Evolutionary conservation across 2,113 vertebrate species (phyloP).

Genomic region (Gymnobelideus leadbeateri): DNA sequence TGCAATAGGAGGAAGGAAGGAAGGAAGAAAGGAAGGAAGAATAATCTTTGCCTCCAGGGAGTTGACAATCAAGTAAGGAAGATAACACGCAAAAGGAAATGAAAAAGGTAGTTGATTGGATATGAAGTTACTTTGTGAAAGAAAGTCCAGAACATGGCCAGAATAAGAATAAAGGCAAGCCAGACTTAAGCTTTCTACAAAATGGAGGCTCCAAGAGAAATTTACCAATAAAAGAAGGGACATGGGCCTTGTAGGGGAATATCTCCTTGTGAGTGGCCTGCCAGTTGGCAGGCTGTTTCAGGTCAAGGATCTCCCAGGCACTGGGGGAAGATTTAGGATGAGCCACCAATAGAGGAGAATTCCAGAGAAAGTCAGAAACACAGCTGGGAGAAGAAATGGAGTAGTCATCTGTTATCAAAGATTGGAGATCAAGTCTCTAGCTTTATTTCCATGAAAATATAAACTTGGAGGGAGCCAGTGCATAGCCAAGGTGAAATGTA

Average conservation of each 20-base stretch:
- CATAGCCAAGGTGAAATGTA: background rate
- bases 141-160: background rate
- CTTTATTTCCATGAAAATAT: background rate
- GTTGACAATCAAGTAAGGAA: background rate
- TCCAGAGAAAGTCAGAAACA: background rate
- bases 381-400: background rate
- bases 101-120: background rate
- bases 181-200: background rate
- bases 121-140: background rate
- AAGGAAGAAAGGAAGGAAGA: too few relatives aligned
- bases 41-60: background rate
- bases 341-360: background rate
- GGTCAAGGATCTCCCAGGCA: background rate
- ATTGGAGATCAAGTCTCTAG: background rate
- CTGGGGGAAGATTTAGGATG: background rate
- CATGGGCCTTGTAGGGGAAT: background rate
- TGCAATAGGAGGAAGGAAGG: accelerated
- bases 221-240: background rate
- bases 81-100: background rate
- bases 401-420: background rate
- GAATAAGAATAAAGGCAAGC: background rate
- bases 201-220: background rate
- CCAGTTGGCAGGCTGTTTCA: background rate
- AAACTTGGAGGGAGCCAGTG: background rate
- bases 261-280: background rate